These are phyloP conservation scores for Pemphigus obesinymphae DNA, from an alignment of 1,140 invertebrate genomes.

Conservation along the genomic window DNA sequence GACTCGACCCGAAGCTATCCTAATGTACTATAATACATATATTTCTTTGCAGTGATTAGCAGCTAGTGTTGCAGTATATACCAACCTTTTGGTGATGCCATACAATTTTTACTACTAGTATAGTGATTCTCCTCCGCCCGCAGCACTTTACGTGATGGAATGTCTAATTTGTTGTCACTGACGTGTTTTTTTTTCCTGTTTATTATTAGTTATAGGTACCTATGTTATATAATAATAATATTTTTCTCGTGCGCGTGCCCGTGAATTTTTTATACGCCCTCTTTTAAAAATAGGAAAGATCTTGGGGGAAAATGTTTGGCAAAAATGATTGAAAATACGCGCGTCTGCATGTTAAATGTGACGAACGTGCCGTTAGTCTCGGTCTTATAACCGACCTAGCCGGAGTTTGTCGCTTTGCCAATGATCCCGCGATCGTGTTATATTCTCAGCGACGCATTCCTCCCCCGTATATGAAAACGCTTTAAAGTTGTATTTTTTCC, in stretches of 20 bases:
- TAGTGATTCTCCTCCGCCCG: not conserved
- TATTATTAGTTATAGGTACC: not conserved
- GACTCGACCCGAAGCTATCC: not conserved
- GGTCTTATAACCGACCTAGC: not conserved
- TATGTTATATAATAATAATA: too few relatives aligned
- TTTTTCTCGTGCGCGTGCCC: not conserved
- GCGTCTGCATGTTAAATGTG: not conserved
- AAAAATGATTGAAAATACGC: not conserved
- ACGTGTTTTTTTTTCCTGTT: not conserved
- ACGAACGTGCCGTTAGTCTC: not conserved
- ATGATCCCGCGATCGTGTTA: constrained; percentile 10
- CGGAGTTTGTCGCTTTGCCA: not conserved
- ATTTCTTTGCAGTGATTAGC: not conserved
- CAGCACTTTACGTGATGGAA: not conserved
- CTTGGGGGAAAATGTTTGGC: not conserved
- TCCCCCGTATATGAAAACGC: not conserved
- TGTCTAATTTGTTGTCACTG: not conserved
- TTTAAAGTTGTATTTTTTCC: not conserved
- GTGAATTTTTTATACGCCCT: not conserved
- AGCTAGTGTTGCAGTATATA: not conserved
- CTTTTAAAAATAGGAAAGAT: constrained; percentile 1
- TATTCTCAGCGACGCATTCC: not conserved
- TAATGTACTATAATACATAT: not conserved
- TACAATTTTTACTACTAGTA: not conserved
- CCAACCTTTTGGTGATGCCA: not conserved